Percentiles rank a stretch among this genome's conserved stretches.
Conservation (phyloP, 2,797 vertebrate species). For the Pipistrellus pipistrellus region DNA sequence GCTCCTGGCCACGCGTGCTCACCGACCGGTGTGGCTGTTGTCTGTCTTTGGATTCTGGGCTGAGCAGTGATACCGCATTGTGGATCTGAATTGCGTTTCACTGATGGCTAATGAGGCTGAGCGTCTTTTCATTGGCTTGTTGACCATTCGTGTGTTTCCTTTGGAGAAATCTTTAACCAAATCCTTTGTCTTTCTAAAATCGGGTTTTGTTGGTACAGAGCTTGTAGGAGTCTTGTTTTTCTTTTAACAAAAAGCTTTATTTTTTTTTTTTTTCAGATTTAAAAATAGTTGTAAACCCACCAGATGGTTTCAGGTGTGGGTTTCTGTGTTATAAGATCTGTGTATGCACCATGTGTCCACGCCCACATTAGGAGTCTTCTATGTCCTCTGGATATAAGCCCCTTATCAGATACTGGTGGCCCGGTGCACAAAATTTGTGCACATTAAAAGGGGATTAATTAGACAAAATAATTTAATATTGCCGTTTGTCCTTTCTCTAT, state of each 20-base stretch:
- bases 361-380: background rate
- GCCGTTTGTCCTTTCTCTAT: too few relatives aligned
- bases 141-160: background rate
- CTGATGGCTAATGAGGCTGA: background rate
- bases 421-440: too few relatives aligned
- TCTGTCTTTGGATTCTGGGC: background rate
- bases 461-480: too few relatives aligned
- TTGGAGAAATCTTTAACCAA: constrained; percentile 18
- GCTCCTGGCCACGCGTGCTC: background rate
- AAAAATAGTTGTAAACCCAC: too few relatives aligned
- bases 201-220: background rate
- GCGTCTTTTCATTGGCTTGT: background rate
- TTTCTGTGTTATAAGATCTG: too few relatives aligned
- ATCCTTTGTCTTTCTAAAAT: background rate
- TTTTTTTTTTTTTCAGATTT: too few relatives aligned
- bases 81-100: background rate
- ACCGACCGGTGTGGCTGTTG: too few relatives aligned
- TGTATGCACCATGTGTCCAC: too few relatives aligned
- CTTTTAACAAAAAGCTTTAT: too few relatives aligned
- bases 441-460: too few relatives aligned
- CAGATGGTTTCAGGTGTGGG: too few relatives aligned
- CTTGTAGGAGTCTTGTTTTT: background rate
- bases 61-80: fast-evolving
- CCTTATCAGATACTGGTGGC: background rate
- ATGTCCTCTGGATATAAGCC: background rate